Conservation (phyloP, 2,888 invertebrate species). For the Synanthedon vespiformis region DNA sequence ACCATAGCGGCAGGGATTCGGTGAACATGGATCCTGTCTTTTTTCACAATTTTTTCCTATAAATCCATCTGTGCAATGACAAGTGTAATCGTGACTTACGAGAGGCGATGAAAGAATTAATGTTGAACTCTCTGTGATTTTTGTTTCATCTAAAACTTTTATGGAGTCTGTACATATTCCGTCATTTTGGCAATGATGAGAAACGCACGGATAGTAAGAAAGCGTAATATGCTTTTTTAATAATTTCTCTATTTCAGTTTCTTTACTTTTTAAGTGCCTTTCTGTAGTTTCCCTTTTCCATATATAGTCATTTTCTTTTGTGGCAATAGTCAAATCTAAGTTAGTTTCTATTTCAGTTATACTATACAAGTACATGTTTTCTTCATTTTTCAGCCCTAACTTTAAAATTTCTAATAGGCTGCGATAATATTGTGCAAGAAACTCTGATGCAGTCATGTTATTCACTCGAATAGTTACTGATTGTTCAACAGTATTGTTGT, state of each 20-base stretch:
- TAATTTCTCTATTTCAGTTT: constrained; percentile 72
- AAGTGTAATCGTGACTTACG: constrained; percentile 81
- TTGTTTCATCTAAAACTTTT: constrained; percentile 75
- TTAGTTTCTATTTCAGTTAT: constrained; percentile 75
- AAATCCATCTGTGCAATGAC: constrained; percentile 87
- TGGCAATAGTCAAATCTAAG: constrained; percentile 79
- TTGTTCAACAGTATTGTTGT: constrained; percentile 85
- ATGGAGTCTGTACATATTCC: constrained; percentile 81
- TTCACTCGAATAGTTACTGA: constrained; percentile 82
- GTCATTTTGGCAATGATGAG: constrained; percentile 80
- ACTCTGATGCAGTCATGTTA: constrained; percentile 79
- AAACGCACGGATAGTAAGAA: constrained; percentile 83
- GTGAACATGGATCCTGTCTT: constrained; percentile 90
- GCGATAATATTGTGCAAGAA: constrained; percentile 82
- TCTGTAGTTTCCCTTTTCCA: constrained; percentile 74
- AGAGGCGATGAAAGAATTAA: constrained; percentile 87
- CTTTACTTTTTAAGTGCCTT: constrained; percentile 75
- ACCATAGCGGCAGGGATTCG: constrained; percentile 88
- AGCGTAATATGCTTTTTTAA: constrained; percentile 73
- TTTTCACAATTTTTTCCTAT: constrained; percentile 86
- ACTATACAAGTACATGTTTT: constrained; percentile 78
- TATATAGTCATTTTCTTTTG: constrained; percentile 71
- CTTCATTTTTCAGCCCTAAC: constrained; percentile 73
- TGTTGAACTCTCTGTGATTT: constrained; percentile 83
- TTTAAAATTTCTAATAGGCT: constrained; percentile 79